Percentiles rank a stretch among this genome's conserved stretches.
These are phyloP conservation scores for Leptinotarsa rubiginosa DNA, from an alignment of 2,888 invertebrate species.

Conservation along the genomic window DNA sequence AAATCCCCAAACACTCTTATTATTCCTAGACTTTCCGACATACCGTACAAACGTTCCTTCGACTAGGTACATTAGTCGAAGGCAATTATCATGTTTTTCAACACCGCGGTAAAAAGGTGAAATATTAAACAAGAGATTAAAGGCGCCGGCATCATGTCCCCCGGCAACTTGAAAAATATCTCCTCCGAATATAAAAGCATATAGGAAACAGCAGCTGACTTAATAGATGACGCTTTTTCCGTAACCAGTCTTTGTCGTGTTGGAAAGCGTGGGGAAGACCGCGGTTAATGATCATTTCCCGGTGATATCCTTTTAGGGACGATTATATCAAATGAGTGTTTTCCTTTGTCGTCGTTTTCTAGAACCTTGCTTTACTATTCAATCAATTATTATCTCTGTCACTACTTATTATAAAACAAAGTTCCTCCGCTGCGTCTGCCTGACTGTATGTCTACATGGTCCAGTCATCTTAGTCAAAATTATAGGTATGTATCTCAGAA, in stretches of 20 bases:
- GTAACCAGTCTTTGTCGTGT: slow-evolving; percentile 31
- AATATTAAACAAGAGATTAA: slow-evolving; percentile 64
- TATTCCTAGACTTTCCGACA: slow-evolving; percentile 15
- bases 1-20: slow-evolving; percentile 5
- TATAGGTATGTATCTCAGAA: too few relatives aligned
- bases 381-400: too few relatives aligned
- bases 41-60: slow-evolving; percentile 54
- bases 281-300: slow-evolving; percentile 21
- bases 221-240: slow-evolving; percentile 61
- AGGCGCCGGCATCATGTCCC: slow-evolving; percentile 61
- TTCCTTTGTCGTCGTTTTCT: too few relatives aligned
- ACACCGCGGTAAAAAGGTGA: slow-evolving; percentile 61
- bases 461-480: too few relatives aligned
- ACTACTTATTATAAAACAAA: too few relatives aligned
- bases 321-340: slow-evolving; percentile 2
- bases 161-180: slow-evolving; percentile 60
- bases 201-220: slow-evolving; percentile 57
- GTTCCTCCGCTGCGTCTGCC: too few relatives aligned
- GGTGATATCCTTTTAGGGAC: slow-evolving; percentile 11
- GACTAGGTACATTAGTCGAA: slow-evolving; percentile 59
- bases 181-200: slow-evolving; percentile 60
- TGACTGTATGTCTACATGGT: too few relatives aligned
- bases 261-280: slow-evolving; percentile 20
- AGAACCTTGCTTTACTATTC: too few relatives aligned
- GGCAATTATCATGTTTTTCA: slow-evolving; percentile 63